Evolutionary conservation across 1,140 invertebrate genomes (phyloP).

Genomic region (Palaemon carinicauda): DNA sequence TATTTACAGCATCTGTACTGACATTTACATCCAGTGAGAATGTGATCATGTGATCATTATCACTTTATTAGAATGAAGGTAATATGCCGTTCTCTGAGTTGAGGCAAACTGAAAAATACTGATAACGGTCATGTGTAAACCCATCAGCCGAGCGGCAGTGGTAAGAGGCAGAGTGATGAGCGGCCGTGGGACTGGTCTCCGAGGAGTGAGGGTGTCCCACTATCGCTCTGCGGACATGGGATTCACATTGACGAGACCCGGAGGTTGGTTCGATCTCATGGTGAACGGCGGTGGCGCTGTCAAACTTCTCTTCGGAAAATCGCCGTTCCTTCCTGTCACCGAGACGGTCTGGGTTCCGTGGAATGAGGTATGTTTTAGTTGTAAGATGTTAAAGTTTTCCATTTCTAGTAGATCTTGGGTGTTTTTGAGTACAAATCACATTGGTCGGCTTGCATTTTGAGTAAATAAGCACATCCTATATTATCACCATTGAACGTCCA

Average conservation of each 20-base stretch:
- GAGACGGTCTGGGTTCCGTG: constrained; percentile 93
- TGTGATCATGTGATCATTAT: no score
- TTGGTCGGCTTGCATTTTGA: no score
- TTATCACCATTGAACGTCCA: no score
- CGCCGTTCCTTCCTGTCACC: constrained; percentile 88
- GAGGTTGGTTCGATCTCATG: constrained; percentile 94
- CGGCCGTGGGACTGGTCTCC: constrained; percentile 86
- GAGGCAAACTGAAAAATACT: no score
- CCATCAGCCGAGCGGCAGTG: constrained; percentile 89
- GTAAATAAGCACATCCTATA: no score
- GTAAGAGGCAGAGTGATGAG: constrained; percentile 93
- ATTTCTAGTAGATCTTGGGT: no score
- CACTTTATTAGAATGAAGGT: no score
- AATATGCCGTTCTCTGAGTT: no score
- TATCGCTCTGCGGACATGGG: constrained; percentile 77
- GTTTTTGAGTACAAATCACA: no score
- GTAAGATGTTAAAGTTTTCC: not conserved
- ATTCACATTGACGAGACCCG: constrained; percentile 84
- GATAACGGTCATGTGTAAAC: constrained; percentile 23
- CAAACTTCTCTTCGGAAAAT: constrained; percentile 90
- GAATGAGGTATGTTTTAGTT: constrained; percentile 84
- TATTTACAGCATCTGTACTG: no score
- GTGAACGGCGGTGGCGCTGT: constrained; percentile 97
- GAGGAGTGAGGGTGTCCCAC: constrained; percentile 91
- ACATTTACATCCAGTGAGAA: no score